A percentile compares a stretch with the other conserved stretches of the same genome.
These are phyloP conservation scores for Plemyria rubiginata DNA, from an alignment of 2,888 invertebrate species.

Conservation along the genomic window DNA sequence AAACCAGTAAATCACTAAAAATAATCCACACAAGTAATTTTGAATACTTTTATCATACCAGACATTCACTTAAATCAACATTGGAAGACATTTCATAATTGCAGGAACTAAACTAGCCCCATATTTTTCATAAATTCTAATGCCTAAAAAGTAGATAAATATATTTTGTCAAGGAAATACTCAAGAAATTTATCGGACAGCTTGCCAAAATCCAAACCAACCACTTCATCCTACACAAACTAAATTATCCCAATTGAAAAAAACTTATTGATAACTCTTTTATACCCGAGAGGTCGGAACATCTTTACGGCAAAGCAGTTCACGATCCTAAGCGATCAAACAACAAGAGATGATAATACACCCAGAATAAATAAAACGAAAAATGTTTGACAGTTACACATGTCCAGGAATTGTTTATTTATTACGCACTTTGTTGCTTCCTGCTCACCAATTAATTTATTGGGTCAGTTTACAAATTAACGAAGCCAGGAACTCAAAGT, in stretches of 20 bases:
- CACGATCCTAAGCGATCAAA: conserved; percentile 67
- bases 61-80: too few species aligned
- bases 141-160: not conserved
- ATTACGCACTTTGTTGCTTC: conserved; percentile 76
- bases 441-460: conserved; percentile 77
- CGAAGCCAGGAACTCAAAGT: conserved; percentile 69
- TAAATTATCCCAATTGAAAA: conserved; percentile 68
- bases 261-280: conserved; percentile 80
- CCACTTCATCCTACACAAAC: conserved; percentile 49
- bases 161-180: conserved; percentile 27
- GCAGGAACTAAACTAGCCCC: too few species aligned
- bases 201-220: conserved; percentile 47
- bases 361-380: conserved; percentile 55
- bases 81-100: too few species aligned
- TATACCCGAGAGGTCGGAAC: conserved; percentile 70
- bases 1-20: too few species aligned
- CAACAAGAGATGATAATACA: conserved; percentile 66
- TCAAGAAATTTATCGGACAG: conserved; percentile 40
- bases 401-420: conserved; percentile 69
- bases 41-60: too few species aligned
- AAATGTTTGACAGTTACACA: conserved; percentile 63
- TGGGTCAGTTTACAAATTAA: conserved; percentile 73
- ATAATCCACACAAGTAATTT: too few species aligned
- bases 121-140: too few species aligned
- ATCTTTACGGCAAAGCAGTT: conserved; percentile 64